Evolutionary conservation across 2,888 invertebrate species (phyloP), one percentile per base, ranked within the genome.

Genomic region (Sisyra nigra): DNA sequence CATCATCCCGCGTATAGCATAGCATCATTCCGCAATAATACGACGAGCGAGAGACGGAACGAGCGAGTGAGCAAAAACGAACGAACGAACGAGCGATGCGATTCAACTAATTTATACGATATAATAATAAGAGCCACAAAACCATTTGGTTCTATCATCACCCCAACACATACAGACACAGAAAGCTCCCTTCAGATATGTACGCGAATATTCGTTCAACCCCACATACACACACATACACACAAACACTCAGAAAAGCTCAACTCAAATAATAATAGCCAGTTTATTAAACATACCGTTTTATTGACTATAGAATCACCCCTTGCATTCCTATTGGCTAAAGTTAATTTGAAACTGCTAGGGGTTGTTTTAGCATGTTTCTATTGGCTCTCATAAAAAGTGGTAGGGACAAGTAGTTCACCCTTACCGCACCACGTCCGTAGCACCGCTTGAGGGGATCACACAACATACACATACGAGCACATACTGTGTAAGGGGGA

Each of bases 221-320:
- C 38, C 7, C 38, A 19, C 38, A 38, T 18, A 38, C 18, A 38
- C 24, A 3, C 38, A 38, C 38, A 8, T 24, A 39, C 24, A 39
- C 39, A 13, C 29, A 19, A 13, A 19, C 29, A 19, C 39, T 17
- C 24, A 24, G 24, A 24, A 24, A 24, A 24, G 24, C 24, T 19
- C 39, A 34, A 34, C 13, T 13, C 15, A 34, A 15, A 13, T 34
- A 34, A 34, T 34, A 34, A 34, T 13, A 34, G 13, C 15, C 34
- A 34, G 14, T 34, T 34, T 34, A 34, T 13, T 34, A 15, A 14
- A 34, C 13, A 15, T 13, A 15, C 13, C 15, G 34, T 34, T 34
- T 34, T 62, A 62, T 62, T 54, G 62, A 62, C 61, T 61, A 57
- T 60, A 60, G 60, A 60, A 60, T 58, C 59, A 59, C 59, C 52